These are phyloP conservation scores for Lepidonotus clava DNA, from an alignment of 2,888 invertebrate genomes.

Conservation along the genomic window DNA sequence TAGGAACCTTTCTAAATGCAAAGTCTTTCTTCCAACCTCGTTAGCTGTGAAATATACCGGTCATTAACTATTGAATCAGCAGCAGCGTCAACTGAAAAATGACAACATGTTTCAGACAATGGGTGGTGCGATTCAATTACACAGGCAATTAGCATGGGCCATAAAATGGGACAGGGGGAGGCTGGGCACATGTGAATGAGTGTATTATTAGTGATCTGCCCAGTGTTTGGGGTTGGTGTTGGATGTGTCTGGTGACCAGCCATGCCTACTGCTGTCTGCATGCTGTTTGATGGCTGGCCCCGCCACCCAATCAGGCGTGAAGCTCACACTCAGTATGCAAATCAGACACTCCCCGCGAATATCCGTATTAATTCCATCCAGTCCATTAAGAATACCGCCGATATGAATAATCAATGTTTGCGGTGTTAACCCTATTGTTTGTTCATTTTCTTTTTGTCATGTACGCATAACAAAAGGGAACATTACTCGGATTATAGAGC, in stretches of 20 bases:
- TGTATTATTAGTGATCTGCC: neutral
- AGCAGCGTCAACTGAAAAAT: too few species aligned
- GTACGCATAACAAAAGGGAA: too few species aligned
- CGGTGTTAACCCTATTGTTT: neutral
- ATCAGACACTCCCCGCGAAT: neutral
- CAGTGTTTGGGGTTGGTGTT: too few species aligned
- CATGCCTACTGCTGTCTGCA: too few species aligned
- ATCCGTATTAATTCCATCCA: constrained; percentile 18
- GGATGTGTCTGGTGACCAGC: too few species aligned
- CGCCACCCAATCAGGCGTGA: neutral
- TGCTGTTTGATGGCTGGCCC: neutral
- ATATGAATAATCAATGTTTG: constrained; percentile 31
- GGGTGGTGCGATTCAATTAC: neutral
- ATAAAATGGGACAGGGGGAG: neutral
- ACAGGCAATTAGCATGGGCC: constrained; percentile 18
- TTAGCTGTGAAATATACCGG: too few species aligned
- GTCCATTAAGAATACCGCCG: neutral
- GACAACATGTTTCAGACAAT: too few species aligned
- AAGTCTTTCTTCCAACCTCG: too few species aligned
- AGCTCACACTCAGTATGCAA: constrained; percentile 6
- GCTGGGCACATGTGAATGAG: neutral
- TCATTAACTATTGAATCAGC: too few species aligned
- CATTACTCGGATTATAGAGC: too few species aligned
- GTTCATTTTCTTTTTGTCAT: too few species aligned
- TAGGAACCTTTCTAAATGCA: too few species aligned